Conservation (phyloP, 1,140 invertebrate genomes). For the Pogonomyrmex barbatus region DNA sequence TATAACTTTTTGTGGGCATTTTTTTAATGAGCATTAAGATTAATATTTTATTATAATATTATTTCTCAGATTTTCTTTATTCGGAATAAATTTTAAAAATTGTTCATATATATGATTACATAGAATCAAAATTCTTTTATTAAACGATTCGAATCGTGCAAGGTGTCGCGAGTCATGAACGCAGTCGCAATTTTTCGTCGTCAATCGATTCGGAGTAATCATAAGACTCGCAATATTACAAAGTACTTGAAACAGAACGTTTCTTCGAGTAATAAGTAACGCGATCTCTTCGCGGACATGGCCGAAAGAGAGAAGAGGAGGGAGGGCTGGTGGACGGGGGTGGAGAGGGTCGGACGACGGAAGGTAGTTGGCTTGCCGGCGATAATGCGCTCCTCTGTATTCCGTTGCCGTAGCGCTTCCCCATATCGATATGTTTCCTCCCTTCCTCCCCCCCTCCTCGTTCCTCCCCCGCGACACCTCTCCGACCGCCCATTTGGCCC, state of each 20-base stretch:
- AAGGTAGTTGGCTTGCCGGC: constrained; percentile 79
- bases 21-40: neutral
- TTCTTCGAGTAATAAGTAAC: constrained; percentile 78
- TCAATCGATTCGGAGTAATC: constrained; percentile 70
- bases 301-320: neutral
- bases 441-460: constrained; percentile 63
- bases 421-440: constrained; percentile 86
- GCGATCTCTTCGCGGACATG: constrained; percentile 74
- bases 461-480: constrained; percentile 71
- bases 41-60: neutral
- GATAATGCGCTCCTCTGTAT: constrained; percentile 85
- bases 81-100: neutral
- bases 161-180: constrained; percentile 48
- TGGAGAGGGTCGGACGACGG: constrained; percentile 35
- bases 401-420: constrained; percentile 82
- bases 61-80: neutral
- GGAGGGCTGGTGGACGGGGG: neutral
- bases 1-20: too few species aligned
- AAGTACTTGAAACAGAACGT: constrained; percentile 74
- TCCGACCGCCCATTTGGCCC: constrained; percentile 74
- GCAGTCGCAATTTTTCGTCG: constrained; percentile 46
- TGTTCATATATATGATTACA: neutral
- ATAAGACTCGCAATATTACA: constrained; percentile 72
- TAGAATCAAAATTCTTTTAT: neutral
- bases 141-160: constrained; percentile 19